phyloP scores from a whole-genome alignment of 2,113 vertebrate species.

The Zosterops japonicus region DNA sequence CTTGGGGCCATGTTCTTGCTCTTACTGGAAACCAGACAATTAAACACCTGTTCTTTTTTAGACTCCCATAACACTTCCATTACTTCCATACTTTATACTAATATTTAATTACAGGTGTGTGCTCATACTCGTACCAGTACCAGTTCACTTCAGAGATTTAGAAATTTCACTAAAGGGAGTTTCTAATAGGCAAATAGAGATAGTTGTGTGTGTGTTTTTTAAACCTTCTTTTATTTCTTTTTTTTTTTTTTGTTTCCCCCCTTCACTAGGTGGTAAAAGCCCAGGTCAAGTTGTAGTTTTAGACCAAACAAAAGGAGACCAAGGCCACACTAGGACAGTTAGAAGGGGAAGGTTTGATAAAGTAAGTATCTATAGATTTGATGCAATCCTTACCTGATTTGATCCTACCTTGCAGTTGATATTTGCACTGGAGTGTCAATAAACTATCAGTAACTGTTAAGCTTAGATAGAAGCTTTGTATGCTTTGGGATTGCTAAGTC shows the following conservation, averaged over 20 bases:
- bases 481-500: conserved; percentile 21
- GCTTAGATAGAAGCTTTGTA: neutral
- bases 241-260: neutral
- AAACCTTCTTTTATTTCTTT: neutral
- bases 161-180: neutral
- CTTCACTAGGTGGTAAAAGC: conserved; percentile 82
- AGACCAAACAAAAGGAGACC: conserved; percentile 84
- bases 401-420: neutral
- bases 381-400: neutral
- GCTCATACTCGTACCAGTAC: neutral
- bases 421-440: neutral
- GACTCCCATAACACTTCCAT: neutral
- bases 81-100: neutral
- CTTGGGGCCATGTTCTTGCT: conserved; percentile 22
- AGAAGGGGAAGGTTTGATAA: conserved; percentile 89
- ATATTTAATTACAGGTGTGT: neutral
- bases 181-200: neutral
- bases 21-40: neutral
- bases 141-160: neutral
- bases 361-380: conserved; percentile 74
- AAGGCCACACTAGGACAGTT: conserved; percentile 80
- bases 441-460: neutral
- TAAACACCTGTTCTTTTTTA: neutral
- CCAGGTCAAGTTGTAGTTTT: conserved; percentile 83
- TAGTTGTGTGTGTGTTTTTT: neutral